Conservation (phyloP, 2,797 vertebrate species). For the Neopelma chrysocephalum region DNA sequence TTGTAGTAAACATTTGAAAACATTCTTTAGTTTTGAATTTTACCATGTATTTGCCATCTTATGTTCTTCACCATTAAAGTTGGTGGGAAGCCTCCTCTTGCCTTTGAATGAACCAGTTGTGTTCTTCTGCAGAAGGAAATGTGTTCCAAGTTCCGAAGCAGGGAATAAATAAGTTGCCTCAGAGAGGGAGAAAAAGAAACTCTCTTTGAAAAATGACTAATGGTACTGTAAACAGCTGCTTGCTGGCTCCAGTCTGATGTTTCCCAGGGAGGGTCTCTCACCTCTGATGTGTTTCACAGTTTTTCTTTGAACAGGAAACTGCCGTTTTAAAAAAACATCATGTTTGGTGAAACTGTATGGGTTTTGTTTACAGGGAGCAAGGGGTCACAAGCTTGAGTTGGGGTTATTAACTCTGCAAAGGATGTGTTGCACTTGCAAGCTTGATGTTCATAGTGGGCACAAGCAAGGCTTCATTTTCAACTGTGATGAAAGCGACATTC, state of each 20-base stretch:
- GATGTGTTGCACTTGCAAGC: neutral
- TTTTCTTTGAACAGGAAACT: neutral
- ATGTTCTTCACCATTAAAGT: neutral
- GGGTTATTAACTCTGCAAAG: neutral
- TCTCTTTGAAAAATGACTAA: neutral
- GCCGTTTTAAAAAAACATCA: neutral
- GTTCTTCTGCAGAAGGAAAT: neutral
- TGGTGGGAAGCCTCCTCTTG: neutral
- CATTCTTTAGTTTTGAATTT: neutral
- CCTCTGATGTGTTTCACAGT: neutral
- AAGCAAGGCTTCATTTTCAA: neutral
- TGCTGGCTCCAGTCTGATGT: neutral
- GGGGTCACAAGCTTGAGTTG: neutral
- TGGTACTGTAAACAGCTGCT: neutral
- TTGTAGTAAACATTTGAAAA: neutral
- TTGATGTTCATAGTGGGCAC: accelerated
- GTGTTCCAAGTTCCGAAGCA: accelerated
- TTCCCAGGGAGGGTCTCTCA: neutral
- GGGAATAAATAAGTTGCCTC: neutral
- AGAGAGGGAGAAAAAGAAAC: neutral
- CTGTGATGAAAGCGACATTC: neutral
- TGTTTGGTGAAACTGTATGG: neutral
- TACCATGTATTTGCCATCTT: neutral
- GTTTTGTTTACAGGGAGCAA: neutral
- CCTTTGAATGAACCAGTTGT: neutral